Base-by-base conservation (phyloP, 1,140 invertebrate genomes). In the Portunus trituberculatus region DNA sequence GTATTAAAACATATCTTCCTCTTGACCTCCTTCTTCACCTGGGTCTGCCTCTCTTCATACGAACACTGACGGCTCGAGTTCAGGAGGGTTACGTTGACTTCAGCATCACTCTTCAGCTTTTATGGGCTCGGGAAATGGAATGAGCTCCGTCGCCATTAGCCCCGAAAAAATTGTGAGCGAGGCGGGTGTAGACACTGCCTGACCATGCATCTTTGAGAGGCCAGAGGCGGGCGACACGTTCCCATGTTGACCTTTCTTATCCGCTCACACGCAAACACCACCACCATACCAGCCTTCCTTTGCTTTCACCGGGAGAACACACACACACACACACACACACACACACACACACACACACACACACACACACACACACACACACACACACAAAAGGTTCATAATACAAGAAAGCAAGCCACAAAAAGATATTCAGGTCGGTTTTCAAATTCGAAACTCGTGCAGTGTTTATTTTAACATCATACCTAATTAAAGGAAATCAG, bases 161-260 rank as follows among this genome's bases (percentile, higher is more conserved):
- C n/a, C 67, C n/a, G 1, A 76, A 76, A 76, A 76, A 76, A n/a
- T 12, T 14, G 52, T 59, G 52, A 76, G 67, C 16, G 67, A 76
- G 67, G 67, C 67, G 67, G 25, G 25, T 76, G 67, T 76, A 76
- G 67, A 76, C 67, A 76, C 67, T 76, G 16, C 67, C 67, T 76
- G 67, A 76, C 67, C 67, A n/a, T 76, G 67, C 67, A 76, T 76
- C 67, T 76, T 76, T 76, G 67, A 76, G 67, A 20, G 67, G 67
- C 67, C 20, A n/a, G 67, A 76, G 67, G 67, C 67, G 67, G 67
- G 20, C 16, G 67, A 76, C 67, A 76, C 67, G 67, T 76, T 76
- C 67, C 67, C 67, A n/a, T 76, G 67, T 76, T 76, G 67, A 76
- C 67, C 67, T 76, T 76, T 76, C 67, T 76, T 76, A 76, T 76